Percentiles rank a stretch among this genome's conserved stretches.
Conservation (phyloP, 2,888 invertebrate species). For the Parasteatoda lunata region DNA sequence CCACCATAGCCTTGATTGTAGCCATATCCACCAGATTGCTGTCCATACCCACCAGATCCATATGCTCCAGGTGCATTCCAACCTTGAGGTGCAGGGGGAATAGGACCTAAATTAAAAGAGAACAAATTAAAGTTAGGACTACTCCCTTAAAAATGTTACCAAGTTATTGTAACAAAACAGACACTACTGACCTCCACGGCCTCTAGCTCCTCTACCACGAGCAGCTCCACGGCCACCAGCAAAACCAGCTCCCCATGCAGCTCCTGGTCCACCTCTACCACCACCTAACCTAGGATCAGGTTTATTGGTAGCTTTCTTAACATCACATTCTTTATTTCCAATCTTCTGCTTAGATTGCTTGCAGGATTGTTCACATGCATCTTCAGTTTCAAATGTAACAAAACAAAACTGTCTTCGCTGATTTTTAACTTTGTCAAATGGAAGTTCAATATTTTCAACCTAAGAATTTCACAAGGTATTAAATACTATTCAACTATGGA, state of each 20-base stretch:
- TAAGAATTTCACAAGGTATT: not conserved
- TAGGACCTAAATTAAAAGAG: constrained; percentile 36
- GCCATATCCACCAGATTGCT: constrained; percentile 54
- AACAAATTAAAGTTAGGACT: not conserved
- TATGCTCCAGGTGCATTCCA: constrained; percentile 58
- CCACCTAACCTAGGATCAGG: constrained; percentile 56
- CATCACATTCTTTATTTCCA: constrained; percentile 95
- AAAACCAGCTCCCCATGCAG: constrained; percentile 55
- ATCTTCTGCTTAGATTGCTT: constrained; percentile 95
- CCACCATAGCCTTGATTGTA: constrained; percentile 71
- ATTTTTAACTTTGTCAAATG: constrained; percentile 97
- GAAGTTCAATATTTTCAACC: constrained; percentile 84
- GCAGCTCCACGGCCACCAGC: constrained; percentile 47
- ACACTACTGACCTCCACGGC: constrained; percentile 46
- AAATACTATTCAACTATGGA: not conserved
- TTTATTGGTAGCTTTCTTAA: constrained; percentile 91
- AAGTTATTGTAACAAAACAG: not conserved
- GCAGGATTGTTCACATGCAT: constrained; percentile 91
- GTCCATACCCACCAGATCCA: constrained; percentile 53
- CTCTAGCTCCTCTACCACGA: constrained; percentile 56
- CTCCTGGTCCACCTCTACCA: constrained; percentile 56
- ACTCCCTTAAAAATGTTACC: not conserved
- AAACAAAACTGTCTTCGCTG: constrained; percentile 98
- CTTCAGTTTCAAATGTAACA: constrained; percentile 96
- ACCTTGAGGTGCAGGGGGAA: constrained; percentile 54